Base-by-base conservation (phyloP, 1,140 invertebrate genomes). In the Aphelinus atriplicis region DNA sequence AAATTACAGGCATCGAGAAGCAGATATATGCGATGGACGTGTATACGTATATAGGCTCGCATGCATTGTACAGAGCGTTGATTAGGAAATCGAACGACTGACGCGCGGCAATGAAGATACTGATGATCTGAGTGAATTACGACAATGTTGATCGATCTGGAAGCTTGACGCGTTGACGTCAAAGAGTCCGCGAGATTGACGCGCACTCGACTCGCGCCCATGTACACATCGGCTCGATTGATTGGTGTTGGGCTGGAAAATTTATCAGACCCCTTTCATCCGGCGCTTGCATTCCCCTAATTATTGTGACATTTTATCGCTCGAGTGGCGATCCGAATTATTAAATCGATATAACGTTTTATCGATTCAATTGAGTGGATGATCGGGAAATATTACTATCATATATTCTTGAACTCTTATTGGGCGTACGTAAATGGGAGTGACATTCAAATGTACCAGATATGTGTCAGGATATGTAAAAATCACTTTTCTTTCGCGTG, bases 41-140 rank as follows among this genome's bases (percentile, higher is more conserved):
- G 26, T 26, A 26, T 26, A 26, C 26, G 0, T 26, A 26, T 26
- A 26, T 26, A 26, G 0, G 26, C 26, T 26, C 26, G 26, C 26
- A 26, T 0, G 26, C 26, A 26, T 26, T 26, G 26, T 26, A 26
- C 26, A 26, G 26, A 26, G 26, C 55, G 45, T n/a, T 77, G 78
- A 78, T 58, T 68, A 65, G 66, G 42, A 66, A 66, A 66, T 56
- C 66, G 51, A 46, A 42, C 78, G 72, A 47, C 3, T 3, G 26
- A 0, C 26, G 26, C 26, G 26, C 26, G 26, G 26, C 26, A 26
- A 26, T 26, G 26, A 77, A 81, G 79, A 79, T 80, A 77, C 81
- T 80, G 75, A 73, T 78, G 80, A 84, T 82, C 81, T 78, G 80
- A 82, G 78, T 82, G 58, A 57, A 68, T 68, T 57, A 68, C 26